Evolutionary conservation across 2,797 vertebrate species (phyloP).

Genomic region (Hapalemur alaotrensis): DNA sequence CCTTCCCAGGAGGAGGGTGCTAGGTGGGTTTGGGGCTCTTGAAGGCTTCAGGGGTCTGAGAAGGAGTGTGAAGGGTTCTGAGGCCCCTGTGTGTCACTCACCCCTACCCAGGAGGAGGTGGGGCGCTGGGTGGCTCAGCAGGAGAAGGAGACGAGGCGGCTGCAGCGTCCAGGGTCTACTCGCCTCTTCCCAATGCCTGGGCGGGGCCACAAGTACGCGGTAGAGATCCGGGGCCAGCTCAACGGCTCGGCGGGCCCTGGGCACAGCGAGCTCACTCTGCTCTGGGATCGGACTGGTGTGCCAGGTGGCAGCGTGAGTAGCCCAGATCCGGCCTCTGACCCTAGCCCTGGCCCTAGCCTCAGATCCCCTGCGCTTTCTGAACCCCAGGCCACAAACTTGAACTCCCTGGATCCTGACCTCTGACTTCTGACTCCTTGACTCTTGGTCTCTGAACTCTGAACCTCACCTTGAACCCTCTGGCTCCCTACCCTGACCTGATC

Average conservation of each 20-base stretch:
- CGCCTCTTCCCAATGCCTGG: constrained; percentile 91
- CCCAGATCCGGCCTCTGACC: background rate
- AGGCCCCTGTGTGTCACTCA: background rate
- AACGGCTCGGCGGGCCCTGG: constrained; percentile 94
- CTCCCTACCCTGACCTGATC: background rate
- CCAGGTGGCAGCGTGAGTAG: constrained; percentile 92
- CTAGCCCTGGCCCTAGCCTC: background rate
- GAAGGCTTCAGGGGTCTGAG: background rate
- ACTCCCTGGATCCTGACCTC: background rate
- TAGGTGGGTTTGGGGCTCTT: constrained; percentile 78
- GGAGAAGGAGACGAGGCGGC: constrained; percentile 90
- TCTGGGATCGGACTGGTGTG: constrained; percentile 93
- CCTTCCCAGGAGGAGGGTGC: constrained; percentile 80
- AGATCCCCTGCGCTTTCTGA: background rate
- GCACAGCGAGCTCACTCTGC: constrained; percentile 93
- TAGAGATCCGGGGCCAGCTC: constrained; percentile 93
- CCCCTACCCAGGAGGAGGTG: constrained; percentile 87
- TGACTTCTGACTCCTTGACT: background rate
- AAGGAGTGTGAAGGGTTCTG: background rate
- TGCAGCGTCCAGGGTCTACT: constrained; percentile 89
- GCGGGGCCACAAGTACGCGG: constrained; percentile 91
- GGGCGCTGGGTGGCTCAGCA: constrained; percentile 93
- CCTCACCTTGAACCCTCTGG: background rate
- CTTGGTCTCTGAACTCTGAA: background rate
- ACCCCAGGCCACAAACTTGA: background rate